Percentiles rank a stretch among this genome's conserved stretches.
Conservation (phyloP, 2,113 vertebrate genomes). For the Hippolais icterina region DNA sequence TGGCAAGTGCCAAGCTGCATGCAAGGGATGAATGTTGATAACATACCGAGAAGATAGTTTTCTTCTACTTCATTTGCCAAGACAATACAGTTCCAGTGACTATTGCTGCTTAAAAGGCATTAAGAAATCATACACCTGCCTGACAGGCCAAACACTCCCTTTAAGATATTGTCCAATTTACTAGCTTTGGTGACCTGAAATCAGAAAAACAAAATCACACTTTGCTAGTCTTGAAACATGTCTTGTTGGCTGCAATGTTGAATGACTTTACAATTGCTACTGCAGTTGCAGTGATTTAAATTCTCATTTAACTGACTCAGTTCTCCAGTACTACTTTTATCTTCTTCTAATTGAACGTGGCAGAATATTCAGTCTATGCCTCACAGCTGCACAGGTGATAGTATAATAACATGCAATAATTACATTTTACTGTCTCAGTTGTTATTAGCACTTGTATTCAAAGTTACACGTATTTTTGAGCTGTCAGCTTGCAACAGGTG, state of each 20-base stretch:
- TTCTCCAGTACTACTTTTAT: conserved; percentile 58
- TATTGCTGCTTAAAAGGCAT: neutral
- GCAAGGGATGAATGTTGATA: neutral
- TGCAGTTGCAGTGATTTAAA: neutral
- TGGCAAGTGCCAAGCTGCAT: rapidly evolving
- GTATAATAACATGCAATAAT: conserved; percentile 64
- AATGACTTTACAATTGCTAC: neutral
- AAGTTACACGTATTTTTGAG: conserved; percentile 59
- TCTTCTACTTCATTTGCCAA: neutral
- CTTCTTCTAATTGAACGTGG: conserved; percentile 48
- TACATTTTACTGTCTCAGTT: conserved; percentile 60
- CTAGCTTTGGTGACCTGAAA: neutral
- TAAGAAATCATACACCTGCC: neutral
- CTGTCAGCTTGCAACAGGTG: conserved; percentile 45
- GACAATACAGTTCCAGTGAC: neutral
- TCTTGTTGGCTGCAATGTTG: neutral
- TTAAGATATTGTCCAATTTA: neutral
- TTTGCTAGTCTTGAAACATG: neutral
- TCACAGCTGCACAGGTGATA: conserved; percentile 67
- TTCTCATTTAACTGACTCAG: conserved; percentile 12
- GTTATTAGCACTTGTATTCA: conserved; percentile 57
- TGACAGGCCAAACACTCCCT: neutral
- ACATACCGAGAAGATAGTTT: neutral
- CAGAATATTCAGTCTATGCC: conserved; percentile 42
- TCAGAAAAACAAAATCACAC: neutral